These are phyloP conservation scores for Pterois miles DNA, from an alignment of 2,797 vertebrate species.

Conservation along the genomic window DNA sequence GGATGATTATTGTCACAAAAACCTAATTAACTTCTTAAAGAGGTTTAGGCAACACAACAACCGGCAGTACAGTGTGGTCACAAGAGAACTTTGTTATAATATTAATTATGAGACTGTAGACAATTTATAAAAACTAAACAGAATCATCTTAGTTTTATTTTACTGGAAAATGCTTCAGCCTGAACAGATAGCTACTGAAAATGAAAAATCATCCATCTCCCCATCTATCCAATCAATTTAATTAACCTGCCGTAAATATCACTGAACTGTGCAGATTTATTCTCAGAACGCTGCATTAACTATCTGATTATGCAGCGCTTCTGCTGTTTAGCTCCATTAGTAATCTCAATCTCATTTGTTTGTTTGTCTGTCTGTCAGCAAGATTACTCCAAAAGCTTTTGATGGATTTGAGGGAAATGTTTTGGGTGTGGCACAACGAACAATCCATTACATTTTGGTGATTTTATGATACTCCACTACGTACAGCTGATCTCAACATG, in stretches of 20 bases:
- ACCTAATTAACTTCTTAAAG: neutral
- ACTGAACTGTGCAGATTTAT: neutral
- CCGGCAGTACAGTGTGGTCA: constrained; percentile 1
- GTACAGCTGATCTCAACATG: too few species aligned
- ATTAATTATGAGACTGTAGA: neutral
- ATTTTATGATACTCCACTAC: too few species aligned
- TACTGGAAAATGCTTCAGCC: neutral
- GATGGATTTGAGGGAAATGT: too few species aligned
- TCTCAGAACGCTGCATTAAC: neutral
- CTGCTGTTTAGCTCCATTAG: neutral
- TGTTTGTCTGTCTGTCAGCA: too few species aligned
- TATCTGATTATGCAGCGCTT: neutral
- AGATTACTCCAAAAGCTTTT: too few species aligned
- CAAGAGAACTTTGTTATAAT: neutral
- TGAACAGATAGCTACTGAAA: neutral
- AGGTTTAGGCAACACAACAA: neutral
- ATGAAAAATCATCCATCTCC: neutral
- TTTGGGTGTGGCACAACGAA: too few species aligned
- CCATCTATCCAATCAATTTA: neutral
- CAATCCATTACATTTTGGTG: too few species aligned
- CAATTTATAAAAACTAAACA: neutral
- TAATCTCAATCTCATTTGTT: neutral
- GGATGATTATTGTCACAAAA: neutral
- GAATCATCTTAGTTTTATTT: neutral
- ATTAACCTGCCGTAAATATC: neutral